A percentile compares a stretch with the other conserved stretches of the same genome.
These are phyloP conservation scores for Xerus inauris DNA, from an alignment of 2,113 vertebrate species.

Conservation along the genomic window DNA sequence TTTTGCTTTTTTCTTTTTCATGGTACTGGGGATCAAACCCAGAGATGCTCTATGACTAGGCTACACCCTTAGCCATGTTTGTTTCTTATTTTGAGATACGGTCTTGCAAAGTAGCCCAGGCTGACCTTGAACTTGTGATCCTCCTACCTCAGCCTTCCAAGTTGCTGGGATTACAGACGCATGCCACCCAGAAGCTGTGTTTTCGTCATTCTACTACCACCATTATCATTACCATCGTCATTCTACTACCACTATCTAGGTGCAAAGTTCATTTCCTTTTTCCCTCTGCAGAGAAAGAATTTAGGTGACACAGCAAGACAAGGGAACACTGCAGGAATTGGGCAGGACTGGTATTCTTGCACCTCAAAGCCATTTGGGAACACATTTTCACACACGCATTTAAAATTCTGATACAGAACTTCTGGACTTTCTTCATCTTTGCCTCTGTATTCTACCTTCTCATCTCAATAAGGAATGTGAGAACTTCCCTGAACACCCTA, in stretches of 20 bases:
- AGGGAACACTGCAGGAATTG: not conserved
- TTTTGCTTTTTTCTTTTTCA: not conserved
- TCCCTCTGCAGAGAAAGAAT: not conserved
- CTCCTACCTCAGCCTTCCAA: too few species aligned
- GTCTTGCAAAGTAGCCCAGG: too few species aligned
- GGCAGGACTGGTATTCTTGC: not conserved
- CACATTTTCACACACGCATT: not conserved
- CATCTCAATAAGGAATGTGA: not conserved
- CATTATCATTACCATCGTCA: too few species aligned
- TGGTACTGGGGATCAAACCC: too few species aligned
- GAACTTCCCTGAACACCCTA: not conserved
- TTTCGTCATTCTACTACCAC: not conserved
- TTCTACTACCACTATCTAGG: not conserved
- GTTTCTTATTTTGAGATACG: too few species aligned
- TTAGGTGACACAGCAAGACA: not conserved
- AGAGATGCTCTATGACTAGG: too few species aligned
- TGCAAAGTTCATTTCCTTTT: not conserved
- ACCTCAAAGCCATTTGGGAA: not conserved
- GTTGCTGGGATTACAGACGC: too few species aligned
- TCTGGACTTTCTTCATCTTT: not conserved
- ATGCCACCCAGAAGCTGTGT: not conserved
- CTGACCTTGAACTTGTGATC: too few species aligned
- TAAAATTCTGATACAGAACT: not conserved
- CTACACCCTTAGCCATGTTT: too few species aligned
- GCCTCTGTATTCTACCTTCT: not conserved